A percentile compares a stretch with the other conserved stretches of the same genome.
Conservation (phyloP, 2,113 vertebrate genomes). For the Ammodytes dubius region DNA sequence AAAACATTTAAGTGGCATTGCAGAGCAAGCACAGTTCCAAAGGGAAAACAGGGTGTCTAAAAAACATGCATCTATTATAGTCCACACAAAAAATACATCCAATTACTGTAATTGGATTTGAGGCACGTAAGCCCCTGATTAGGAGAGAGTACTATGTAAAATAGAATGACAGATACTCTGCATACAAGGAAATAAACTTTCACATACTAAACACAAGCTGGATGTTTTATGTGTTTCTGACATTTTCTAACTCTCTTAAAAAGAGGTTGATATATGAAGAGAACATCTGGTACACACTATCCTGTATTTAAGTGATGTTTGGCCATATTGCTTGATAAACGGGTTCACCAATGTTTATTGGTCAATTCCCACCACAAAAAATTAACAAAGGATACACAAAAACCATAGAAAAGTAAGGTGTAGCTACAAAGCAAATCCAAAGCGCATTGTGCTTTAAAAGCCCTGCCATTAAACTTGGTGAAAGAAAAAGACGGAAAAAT, state of each 20-base stretch:
- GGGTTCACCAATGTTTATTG: not conserved
- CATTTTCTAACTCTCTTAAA: slow-evolving; percentile 3
- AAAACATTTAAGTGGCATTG: not conserved
- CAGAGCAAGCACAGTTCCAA: slow-evolving; percentile 19
- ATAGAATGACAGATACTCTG: slow-evolving; percentile 58
- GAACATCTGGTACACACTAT: not conserved
- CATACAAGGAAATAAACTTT: slow-evolving; percentile 39
- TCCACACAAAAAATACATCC: slow-evolving; percentile 68
- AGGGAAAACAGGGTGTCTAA: slow-evolving; percentile 39
- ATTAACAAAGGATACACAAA: slow-evolving; percentile 10
- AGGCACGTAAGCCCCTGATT: slow-evolving; percentile 74
- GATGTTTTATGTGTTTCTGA: slow-evolving; percentile 28
- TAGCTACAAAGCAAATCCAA: not conserved
- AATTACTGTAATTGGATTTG: slow-evolving; percentile 80
- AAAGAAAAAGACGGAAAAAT: slow-evolving; percentile 44
- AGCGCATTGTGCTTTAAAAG: slow-evolving; percentile 11
- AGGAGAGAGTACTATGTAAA: slow-evolving; percentile 75
- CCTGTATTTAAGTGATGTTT: not conserved
- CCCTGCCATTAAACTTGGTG: slow-evolving; percentile 24
- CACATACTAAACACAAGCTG: slow-evolving; percentile 20
- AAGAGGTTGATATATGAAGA: not conserved
- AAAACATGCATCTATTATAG: slow-evolving; percentile 69
- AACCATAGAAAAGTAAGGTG: not conserved
- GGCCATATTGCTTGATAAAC: not conserved
- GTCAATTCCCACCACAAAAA: not conserved